Percentiles rank a stretch among this genome's conserved stretches.
These are phyloP conservation scores for Uropsilus gracilis DNA, from an alignment of 2,113 vertebrate species.

Conservation along the genomic window DNA sequence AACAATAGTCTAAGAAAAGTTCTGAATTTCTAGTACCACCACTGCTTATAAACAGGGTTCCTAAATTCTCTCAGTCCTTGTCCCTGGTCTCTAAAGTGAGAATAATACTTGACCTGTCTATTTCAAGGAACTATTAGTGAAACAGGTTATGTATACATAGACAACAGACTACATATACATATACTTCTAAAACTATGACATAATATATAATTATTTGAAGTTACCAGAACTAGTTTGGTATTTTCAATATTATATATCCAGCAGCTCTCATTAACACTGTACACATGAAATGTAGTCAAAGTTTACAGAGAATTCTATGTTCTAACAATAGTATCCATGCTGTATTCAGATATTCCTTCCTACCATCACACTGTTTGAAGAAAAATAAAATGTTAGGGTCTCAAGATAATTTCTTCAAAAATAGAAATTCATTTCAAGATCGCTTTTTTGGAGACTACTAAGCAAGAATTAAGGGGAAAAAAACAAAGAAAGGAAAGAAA, in stretches of 20 bases:
- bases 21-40: conserved; percentile 2
- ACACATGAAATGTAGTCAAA: not conserved
- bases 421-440: not conserved
- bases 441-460: not conserved
- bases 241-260: conserved; percentile 38
- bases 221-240: conserved; percentile 26
- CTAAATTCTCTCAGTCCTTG: conserved; percentile 13
- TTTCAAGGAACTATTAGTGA: not conserved
- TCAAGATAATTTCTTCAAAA: conserved; percentile 29
- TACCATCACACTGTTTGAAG: not conserved
- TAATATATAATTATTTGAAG: not conserved
- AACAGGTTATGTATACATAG: too few species aligned
- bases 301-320: conserved; percentile 14
- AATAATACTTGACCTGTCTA: not conserved
- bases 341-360: not conserved
- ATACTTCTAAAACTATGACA: conserved; percentile 35
- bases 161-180: too few species aligned
- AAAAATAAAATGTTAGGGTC: conserved; percentile 7
- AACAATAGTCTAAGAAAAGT: not conserved
- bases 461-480: not conserved
- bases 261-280: not conserved
- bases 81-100: conserved; percentile 28
- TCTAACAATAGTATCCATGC: conserved; percentile 30
- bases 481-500: not conserved
- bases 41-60: not conserved